Percentiles rank a stretch among this genome's conserved stretches.
Conservation (phyloP, 64 coral and sea anemone genomes). For the Acropora yongei region DNA sequence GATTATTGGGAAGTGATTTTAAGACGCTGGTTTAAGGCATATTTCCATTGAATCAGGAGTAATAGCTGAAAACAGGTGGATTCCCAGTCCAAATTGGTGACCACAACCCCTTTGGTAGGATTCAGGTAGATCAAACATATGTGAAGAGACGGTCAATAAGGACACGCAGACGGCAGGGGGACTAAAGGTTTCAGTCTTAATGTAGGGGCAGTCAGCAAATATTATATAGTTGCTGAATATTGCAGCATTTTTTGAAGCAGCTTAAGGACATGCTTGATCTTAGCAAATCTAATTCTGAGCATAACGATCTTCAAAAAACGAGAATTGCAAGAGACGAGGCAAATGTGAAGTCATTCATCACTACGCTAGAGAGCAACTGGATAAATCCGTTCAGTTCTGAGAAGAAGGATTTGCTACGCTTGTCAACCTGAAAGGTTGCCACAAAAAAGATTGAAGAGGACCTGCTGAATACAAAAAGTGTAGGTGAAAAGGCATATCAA, state of each 20-base stretch:
- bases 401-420: slow-evolving; percentile 52
- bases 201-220: slow-evolving; percentile 53
- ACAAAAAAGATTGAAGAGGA: neutral
- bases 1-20: slow-evolving; percentile 74
- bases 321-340: slow-evolving; percentile 61
- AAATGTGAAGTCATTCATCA: slow-evolving; percentile 47
- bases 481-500: no score
- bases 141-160: slow-evolving; percentile 74
- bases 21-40: slow-evolving; percentile 65
- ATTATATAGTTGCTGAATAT: slow-evolving; percentile 68
- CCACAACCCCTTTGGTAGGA: slow-evolving; percentile 55
- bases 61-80: slow-evolving; percentile 67
- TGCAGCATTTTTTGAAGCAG: slow-evolving; percentile 53
- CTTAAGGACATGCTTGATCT: slow-evolving; percentile 57
- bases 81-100: slow-evolving; percentile 67
- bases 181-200: slow-evolving; percentile 71
- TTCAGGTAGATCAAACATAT: slow-evolving; percentile 57
- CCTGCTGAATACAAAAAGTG: no score
- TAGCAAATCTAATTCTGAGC: slow-evolving; percentile 32
- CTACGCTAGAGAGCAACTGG: neutral
- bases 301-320: slow-evolving; percentile 56
- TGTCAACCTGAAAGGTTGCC: slow-evolving; percentile 21
- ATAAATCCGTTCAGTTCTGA: no score
- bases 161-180: slow-evolving; percentile 60
- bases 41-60: slow-evolving; percentile 54